These are phyloP conservation scores for Nematolebias whitei DNA, from an alignment of 2,113 vertebrate species.

Conservation along the genomic window DNA sequence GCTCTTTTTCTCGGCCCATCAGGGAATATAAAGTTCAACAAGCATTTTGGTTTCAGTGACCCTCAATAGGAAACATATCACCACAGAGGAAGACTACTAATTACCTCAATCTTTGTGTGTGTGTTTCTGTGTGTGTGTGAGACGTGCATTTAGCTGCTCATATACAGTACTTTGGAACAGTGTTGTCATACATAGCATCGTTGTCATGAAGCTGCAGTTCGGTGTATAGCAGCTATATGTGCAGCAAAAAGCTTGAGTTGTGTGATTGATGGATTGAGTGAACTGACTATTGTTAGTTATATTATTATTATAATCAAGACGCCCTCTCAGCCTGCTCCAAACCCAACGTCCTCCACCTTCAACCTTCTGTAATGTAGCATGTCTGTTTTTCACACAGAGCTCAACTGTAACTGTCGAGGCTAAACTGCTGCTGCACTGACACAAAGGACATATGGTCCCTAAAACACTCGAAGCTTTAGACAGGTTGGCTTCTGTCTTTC, in stretches of 20 bases:
- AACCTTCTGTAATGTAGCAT: slow-evolving; percentile 55
- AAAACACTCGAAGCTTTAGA: slow-evolving; percentile 55
- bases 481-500: slow-evolving; percentile 23
- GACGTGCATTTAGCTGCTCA: neutral
- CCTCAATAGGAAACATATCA: slow-evolving; percentile 54
- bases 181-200: no score
- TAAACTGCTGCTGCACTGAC: slow-evolving; percentile 56
- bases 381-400: slow-evolving; percentile 60
- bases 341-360: slow-evolving; percentile 51
- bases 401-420: slow-evolving; percentile 64
- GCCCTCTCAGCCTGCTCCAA: slow-evolving; percentile 25
- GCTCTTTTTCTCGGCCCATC: slow-evolving; percentile 54
- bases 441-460: slow-evolving; percentile 61
- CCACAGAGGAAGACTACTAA: slow-evolving; percentile 44
- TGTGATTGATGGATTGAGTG: slow-evolving; percentile 17
- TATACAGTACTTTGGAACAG: no score
- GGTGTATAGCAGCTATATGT: slow-evolving; percentile 5
- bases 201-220: neutral
- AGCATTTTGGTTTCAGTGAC: slow-evolving; percentile 67
- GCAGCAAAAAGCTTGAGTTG: slow-evolving; percentile 12
- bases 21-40: slow-evolving; percentile 72
- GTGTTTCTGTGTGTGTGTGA: slow-evolving; percentile 2
- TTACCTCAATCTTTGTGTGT: slow-evolving; percentile 42
- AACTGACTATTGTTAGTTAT: no score
- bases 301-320: no score